Conservation (phyloP, 2,888 invertebrate genomes). For the Argyra leucocephala region DNA sequence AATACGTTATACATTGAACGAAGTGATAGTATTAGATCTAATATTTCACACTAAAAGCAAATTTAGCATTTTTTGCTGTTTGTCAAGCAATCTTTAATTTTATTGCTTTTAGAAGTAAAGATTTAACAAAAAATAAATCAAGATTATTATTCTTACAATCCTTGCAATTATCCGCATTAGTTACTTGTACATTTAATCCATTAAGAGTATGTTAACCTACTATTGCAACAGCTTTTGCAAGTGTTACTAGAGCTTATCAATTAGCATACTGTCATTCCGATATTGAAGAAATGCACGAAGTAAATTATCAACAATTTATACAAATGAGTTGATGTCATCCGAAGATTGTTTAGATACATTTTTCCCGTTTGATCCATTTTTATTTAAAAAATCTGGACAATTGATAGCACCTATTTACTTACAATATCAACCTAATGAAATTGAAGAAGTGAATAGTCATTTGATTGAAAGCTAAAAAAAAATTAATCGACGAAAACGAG, state of each 20-base stretch:
- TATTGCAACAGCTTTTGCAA: constrained; percentile 70
- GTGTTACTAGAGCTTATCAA: constrained; percentile 73
- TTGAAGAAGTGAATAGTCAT: constrained; percentile 28
- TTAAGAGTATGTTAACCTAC: constrained; percentile 68
- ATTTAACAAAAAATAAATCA: constrained; percentile 65
- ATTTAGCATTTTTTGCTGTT: constrained; percentile 81
- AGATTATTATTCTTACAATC: constrained; percentile 70
- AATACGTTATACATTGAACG: constrained; percentile 62
- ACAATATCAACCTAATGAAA: constrained; percentile 44
- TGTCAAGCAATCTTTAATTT: constrained; percentile 90
- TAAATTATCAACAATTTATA: constrained; percentile 50
- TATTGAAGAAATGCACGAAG: constrained; percentile 68
- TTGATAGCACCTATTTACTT: constrained; percentile 45
- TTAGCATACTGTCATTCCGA: constrained; percentile 84
- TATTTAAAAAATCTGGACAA: constrained; percentile 49
- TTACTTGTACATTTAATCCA: constrained; percentile 81
- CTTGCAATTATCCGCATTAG: constrained; percentile 74
- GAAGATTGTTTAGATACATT: constrained; percentile 52
- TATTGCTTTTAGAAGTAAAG: constrained; percentile 78
- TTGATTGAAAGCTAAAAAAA: neutral
- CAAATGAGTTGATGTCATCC: constrained; percentile 46
- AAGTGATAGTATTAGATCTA: constrained; percentile 35
- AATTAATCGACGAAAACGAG: constrained; percentile 31
- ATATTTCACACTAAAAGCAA: constrained; percentile 55
- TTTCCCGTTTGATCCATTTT: constrained; percentile 87